Base-by-base conservation (phyloP, 2,797 vertebrate genomes). In the Megalops cyprinoides region DNA sequence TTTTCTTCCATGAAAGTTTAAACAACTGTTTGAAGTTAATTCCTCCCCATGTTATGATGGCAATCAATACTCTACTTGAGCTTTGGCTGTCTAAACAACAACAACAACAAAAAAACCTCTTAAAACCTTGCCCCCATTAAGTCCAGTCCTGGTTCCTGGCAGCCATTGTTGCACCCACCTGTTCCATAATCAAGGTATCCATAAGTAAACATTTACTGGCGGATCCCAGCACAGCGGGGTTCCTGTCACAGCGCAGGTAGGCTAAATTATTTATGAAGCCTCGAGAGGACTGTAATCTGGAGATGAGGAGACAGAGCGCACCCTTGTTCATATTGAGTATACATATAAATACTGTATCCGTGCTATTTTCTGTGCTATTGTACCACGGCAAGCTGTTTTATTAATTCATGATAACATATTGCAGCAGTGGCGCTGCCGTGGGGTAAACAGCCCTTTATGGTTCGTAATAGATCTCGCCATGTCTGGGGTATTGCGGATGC, bases 331-430 rank as follows among this genome's bases (percentile, higher is more conserved):
- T 53, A 44, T 37, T n/a, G 67, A 31, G 46, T 46, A 25, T 58
- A 71, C 56, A 67, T 65, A 77, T 42, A 53, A 74, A 82, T 48
- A 84, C 55, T 44, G 65, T 60, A 58, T 82, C 58, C 34, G 55
- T 69, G 69, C 78, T 75, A 77, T 81, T 82, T 82, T 78, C 77
- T 76, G 58, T 48, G 81, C 82, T 62, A 71, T 79, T 56, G 53
- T 73, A 76, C 46, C 71, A 79, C 79, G 62, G 65, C 65, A 74
- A 8, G 34, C 46, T 25, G n/a, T 76, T 86, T 87, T 78, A 85
- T 83, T 85, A 83, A 83, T 85, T 85, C 75, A 83, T 84, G 79
- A 77, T 78, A 74, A 78, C 71, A 87, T 83, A 84, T 82, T 83
- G 74, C 74, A 74, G 55, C 71, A 80, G 79, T 67, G 53, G 79